Evolutionary conservation across 1,140 invertebrate species (phyloP), one percentile per base, ranked within the genome.

Genomic region (Scaptomyza hsui): DNA sequence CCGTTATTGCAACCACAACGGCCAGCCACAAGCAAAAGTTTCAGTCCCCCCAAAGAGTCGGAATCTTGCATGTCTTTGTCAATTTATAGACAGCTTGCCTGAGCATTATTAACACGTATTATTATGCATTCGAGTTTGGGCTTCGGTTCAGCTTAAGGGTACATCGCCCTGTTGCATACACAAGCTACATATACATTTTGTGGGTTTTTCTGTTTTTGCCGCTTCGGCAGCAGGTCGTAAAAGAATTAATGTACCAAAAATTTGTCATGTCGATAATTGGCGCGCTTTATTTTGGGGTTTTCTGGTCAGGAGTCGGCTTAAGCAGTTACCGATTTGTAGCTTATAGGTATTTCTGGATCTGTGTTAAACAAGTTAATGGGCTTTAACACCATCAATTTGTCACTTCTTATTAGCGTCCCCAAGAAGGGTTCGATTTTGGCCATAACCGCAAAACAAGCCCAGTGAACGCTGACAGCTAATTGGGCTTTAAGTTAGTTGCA

Each of bases 341-440:
- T 24, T 24, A 37, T 41, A 21, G 35, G 53, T 41, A 44, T 49
- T 69, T 57, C 44, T 44, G 60, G 26, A 53, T 42, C 55, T 49
- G 41, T 18, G 59, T 73, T 86, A 81, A 88, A 76, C 64, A 85
- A 85, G 63, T 90, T 90, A 90, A 90, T 90, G 89, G 89, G 85
- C 83, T 75, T 90, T 90, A 90, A 90, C 89, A 90, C 89, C 89
- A 89, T 80, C 85, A 90, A 90, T 90, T 90, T 90, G 89, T 90
- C 89, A 90, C 75, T 89, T 80, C 89, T 90, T 80, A 86, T 90
- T 90, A 90, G 85, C 74, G 75, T 79, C 78, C 56, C 76, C 82
- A 81, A 18, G 24, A 29, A 9, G 26, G 26, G 26, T 29, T 9
- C 26, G 26, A 29, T 29, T 29, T 9, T 29, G 26, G 26, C 5